Evolutionary conservation across 2,797 vertebrate genomes (phyloP).

Genomic region (Sylvilagus floridanus): DNA sequence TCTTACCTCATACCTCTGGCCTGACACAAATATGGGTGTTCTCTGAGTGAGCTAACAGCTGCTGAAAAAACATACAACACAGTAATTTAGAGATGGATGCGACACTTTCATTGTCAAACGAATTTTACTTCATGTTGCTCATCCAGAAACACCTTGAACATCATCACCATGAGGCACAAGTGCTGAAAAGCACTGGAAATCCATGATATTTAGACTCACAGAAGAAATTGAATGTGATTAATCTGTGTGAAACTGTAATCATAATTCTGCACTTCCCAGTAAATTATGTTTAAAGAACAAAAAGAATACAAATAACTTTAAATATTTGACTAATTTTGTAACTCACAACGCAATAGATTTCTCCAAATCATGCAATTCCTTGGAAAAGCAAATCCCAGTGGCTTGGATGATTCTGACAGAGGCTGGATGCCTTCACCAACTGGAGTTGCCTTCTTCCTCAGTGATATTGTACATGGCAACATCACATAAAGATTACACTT

Average conservation of each 20-base stretch:
- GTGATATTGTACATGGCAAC: background rate
- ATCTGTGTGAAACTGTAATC: background rate
- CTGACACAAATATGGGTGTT: background rate
- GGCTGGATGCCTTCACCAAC: background rate
- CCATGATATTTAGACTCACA: background rate
- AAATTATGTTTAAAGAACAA: background rate
- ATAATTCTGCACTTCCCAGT: background rate
- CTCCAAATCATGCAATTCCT: background rate
- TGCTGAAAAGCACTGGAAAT: background rate
- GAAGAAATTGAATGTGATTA: background rate
- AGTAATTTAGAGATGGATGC: background rate
- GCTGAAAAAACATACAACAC: background rate
- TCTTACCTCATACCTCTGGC: background rate
- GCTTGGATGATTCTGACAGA: background rate
- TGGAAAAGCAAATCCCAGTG: background rate
- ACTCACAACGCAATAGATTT: background rate
- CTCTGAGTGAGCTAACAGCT: background rate
- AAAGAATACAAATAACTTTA: background rate
- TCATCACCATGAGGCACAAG: background rate
- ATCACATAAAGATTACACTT: background rate
- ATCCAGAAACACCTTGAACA: slow-evolving; percentile 23
- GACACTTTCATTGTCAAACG: background rate
- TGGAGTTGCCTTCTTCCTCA: background rate
- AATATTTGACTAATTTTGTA: background rate
- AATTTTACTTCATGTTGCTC: background rate